Conservation (phyloP, 2,797 vertebrate genomes). For the Amblyopsis hoosieri region DNA sequence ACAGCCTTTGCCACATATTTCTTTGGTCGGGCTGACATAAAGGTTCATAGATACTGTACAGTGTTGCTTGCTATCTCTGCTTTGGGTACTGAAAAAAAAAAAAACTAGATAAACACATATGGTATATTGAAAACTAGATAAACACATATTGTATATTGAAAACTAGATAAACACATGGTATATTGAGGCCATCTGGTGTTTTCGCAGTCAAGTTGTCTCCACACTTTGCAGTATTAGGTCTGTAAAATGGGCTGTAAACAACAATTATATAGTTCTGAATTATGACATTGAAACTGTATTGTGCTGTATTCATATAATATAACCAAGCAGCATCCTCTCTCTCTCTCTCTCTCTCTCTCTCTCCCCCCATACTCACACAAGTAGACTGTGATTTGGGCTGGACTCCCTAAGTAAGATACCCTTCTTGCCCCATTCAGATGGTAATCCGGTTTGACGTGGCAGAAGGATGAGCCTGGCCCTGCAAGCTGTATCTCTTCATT, state of each 20-base stretch:
- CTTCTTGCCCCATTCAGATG: neutral
- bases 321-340: neutral
- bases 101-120: too few relatives aligned
- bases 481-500: constrained; percentile 63
- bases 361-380: neutral
- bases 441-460: constrained; percentile 51
- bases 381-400: constrained; percentile 9
- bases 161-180: too few relatives aligned
- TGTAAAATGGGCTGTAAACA: too few relatives aligned
- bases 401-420: neutral
- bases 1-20: too few relatives aligned
- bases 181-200: neutral
- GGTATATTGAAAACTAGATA: too few relatives aligned
- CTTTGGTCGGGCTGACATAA: too few relatives aligned
- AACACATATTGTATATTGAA: too few relatives aligned
- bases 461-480: constrained; percentile 47
- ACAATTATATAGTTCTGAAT: neutral
- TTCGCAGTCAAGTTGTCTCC: neutral
- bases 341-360: constrained; percentile 7
- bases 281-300: neutral
- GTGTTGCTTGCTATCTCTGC: too few relatives aligned
- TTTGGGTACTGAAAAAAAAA: too few relatives aligned
- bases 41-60: too few relatives aligned
- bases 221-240: too few relatives aligned
- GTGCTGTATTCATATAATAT: too few relatives aligned